phyloP scores from a whole-genome alignment of 2,888 invertebrate genomes.

The Platycheirus rosarum region DNA sequence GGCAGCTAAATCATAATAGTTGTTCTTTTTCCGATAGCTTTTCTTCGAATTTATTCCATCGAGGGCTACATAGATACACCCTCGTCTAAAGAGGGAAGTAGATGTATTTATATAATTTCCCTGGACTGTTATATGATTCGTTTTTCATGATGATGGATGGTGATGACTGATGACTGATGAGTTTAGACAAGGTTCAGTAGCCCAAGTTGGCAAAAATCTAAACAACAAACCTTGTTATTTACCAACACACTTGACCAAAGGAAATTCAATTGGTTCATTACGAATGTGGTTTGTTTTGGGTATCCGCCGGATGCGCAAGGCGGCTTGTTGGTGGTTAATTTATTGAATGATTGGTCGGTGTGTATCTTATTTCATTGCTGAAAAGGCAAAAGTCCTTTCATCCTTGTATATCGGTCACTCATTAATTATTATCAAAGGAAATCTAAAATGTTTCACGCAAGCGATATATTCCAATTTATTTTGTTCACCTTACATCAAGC shows the following conservation, averaged over 20 bases:
- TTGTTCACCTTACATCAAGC: too few relatives aligned
- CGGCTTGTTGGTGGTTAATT: constrained; percentile 68
- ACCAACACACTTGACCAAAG: constrained; percentile 41
- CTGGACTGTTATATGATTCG: constrained; percentile 39
- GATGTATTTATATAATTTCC: too few relatives aligned
- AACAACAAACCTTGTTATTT: neutral
- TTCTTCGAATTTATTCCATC: neutral
- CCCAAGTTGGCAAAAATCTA: constrained; percentile 5
- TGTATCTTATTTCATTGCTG: neutral
- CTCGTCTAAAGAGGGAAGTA: too few relatives aligned
- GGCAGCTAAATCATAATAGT: constrained; percentile 19
- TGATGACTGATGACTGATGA: neutral
- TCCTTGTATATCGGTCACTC: neutral
- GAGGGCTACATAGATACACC: too few relatives aligned
- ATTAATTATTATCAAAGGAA: constrained; percentile 54
- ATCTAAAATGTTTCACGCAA: too few relatives aligned
- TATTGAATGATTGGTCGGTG: constrained; percentile 44
- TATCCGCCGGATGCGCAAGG: too few relatives aligned
- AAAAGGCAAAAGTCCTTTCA: constrained; percentile 7
- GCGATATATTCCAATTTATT: too few relatives aligned
- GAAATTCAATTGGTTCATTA: constrained; percentile 69
- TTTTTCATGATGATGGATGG: constrained; percentile 39
- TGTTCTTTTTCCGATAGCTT: constrained; percentile 23
- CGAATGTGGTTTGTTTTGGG: constrained; percentile 53
- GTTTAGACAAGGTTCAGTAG: constrained; percentile 30